Percentiles rank a stretch among this genome's conserved stretches.
Conservation (phyloP, 1,140 invertebrate species). For the Neodiprion fabricii region DNA sequence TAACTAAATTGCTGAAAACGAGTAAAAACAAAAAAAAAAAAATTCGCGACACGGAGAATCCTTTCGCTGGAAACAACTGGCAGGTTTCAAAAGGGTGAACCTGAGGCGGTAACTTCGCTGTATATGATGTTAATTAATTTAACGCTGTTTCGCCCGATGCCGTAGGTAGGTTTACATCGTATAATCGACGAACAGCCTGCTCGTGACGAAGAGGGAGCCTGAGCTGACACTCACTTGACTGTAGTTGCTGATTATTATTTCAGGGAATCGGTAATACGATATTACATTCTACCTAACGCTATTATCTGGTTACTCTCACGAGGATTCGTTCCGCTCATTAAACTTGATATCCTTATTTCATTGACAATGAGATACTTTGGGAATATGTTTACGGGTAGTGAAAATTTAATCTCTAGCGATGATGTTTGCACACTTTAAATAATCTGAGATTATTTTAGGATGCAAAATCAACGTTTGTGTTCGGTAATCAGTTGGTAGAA, state of each 20-base stretch:
- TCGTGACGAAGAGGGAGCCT: background rate
- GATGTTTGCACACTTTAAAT: background rate
- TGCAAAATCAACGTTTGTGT: too few species aligned
- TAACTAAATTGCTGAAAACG: too few species aligned
- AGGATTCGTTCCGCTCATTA: too few species aligned
- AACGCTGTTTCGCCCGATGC: background rate
- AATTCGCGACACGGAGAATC: too few species aligned
- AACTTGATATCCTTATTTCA: too few species aligned
- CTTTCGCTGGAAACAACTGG: too few species aligned
- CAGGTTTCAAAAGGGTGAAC: too few species aligned
- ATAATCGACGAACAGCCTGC: background rate
- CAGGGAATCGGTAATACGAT: background rate
- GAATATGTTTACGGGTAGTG: background rate
- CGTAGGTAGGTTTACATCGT: background rate
- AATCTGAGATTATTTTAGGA: too few species aligned
- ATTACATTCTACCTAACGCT: background rate
- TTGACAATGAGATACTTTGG: background rate
- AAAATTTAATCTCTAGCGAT: background rate
- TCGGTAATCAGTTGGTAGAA: too few species aligned
- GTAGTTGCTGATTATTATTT: conserved; percentile 1
- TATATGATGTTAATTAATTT: background rate
- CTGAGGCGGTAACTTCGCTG: too few species aligned
- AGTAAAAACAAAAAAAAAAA: too few species aligned
- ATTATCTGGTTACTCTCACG: too few species aligned
- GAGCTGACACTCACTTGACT: background rate